Base-by-base conservation (phyloP, 2,888 invertebrate species). In the Drosophila affinis region DNA sequence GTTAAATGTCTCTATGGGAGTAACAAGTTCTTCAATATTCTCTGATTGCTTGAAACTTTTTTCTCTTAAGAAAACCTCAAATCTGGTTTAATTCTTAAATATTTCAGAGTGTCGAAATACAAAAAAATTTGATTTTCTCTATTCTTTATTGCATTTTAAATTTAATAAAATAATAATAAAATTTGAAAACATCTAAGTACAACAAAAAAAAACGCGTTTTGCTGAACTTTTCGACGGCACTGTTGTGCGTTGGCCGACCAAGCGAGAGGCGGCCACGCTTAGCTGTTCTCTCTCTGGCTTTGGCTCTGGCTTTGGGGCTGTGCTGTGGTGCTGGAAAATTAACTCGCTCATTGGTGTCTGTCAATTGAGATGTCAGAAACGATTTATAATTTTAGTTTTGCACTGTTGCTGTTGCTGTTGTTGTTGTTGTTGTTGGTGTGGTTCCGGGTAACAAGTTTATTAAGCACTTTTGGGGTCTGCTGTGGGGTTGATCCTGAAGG, bases 311-410 rank as follows among this genome's bases (percentile, higher is more conserved):
- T 59, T 21, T 65, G 54, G 62, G 17, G 47, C 62, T 68, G 70
- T 58, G 58, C 55, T 27, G 34, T 56, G 59, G 51, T 62, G 64
- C 76, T 79, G 82, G 81, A 78, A 87, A 87, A 87, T 87, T 89
- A 87, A 89, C 89, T 86, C 89, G 82, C 87, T 86, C 88, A 88
- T 88, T 88, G 89, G 88, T 83, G 82, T 86, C 88, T 89, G 88
- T 89, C 88, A 89, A 83, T 88, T 81, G 89, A 89, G 88, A 87
- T 89, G 88, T 89, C 88, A 88, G 80, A 83, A 87, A 79, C 89
- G 88, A 89, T 89, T 89, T 87, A 89, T 88, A 87, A 89, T 87
- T 88, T 83, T 72, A 70, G 83, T 81, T 78, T 76, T 74, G 78
- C 65, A 55, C 57, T 39, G 72, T 62, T 67, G 62, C 54, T 54